Conservation (phyloP, 1,140 invertebrate genomes). For the Caerostris darwini region DNA sequence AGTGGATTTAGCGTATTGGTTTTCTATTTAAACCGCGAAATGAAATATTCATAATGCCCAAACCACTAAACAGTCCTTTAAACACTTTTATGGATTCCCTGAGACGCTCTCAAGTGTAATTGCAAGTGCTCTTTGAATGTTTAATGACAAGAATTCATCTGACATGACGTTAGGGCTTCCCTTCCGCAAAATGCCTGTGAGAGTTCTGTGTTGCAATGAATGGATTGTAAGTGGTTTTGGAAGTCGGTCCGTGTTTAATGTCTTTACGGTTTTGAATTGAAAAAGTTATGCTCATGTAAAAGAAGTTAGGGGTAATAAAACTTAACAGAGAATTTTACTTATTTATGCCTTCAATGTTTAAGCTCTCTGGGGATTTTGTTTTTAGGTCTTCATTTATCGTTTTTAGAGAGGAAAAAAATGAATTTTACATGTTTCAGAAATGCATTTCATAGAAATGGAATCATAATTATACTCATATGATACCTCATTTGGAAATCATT, state of each 20-base stretch:
- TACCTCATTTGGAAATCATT: no score
- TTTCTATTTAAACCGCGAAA: no score
- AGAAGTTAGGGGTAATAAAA: not conserved
- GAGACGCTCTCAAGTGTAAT: slow-evolving; percentile 18
- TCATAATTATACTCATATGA: no score
- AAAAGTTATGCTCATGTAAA: not conserved
- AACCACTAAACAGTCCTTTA: slow-evolving; percentile 29
- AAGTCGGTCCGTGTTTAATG: not conserved
- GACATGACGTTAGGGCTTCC: not conserved
- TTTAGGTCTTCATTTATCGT: no score
- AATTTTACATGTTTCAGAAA: no score
- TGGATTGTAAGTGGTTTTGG: not conserved
- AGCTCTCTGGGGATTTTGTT: no score
- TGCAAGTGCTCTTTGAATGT: slow-evolving; percentile 19
- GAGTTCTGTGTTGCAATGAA: not conserved
- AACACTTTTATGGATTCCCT: slow-evolving; percentile 16
- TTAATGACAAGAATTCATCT: slow-evolving; percentile 10
- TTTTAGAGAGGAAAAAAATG: no score
- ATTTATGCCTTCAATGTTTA: no score
- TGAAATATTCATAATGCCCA: slow-evolving; percentile 22
- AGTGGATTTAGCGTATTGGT: no score
- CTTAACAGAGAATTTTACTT: not conserved
- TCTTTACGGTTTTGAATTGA: not conserved
- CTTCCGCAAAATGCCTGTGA: not conserved
- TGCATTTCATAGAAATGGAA: no score